A percentile compares a stretch with the other conserved stretches of the same genome.
phyloP scores from a whole-genome alignment of 2,888 invertebrate genomes.

The Chironomus riparius region DNA sequence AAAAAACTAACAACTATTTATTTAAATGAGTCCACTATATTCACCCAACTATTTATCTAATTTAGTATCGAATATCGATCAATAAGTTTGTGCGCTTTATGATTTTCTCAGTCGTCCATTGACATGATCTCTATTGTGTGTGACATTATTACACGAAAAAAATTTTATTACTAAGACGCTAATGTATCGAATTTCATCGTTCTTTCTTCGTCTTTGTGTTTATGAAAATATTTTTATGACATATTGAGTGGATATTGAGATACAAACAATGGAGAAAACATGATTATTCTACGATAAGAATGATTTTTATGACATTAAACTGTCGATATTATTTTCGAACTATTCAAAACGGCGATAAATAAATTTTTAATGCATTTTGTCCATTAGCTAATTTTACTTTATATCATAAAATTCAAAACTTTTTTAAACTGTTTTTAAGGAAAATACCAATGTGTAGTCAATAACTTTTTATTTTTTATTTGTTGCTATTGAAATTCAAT shows the following conservation, averaged over 20 bases:
- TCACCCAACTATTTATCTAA: background rate
- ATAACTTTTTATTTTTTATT: too few species aligned
- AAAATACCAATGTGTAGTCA: too few species aligned
- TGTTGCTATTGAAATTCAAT: background rate
- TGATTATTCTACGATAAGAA: background rate
- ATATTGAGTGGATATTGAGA: background rate
- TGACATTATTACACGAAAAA: background rate
- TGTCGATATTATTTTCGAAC: too few species aligned
- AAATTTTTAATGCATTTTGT: too few species aligned
- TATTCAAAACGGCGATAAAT: too few species aligned
- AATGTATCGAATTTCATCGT: background rate
- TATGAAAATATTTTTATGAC: background rate
- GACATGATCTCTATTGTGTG: conserved; percentile 5
- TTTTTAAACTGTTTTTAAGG: too few species aligned
- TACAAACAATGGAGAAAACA: background rate
- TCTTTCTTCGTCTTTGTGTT: too few species aligned
- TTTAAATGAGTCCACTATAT: background rate
- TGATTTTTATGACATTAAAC: too few species aligned
- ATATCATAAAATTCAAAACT: too few species aligned
- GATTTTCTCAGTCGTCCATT: background rate
- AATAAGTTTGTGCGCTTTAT: conserved; percentile 3
- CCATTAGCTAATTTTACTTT: too few species aligned
- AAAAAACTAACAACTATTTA: background rate
- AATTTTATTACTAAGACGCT: background rate
- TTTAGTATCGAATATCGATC: background rate